A percentile compares a stretch with the other conserved stretches of the same genome.
Evolutionary conservation across 2,888 invertebrate genomes (phyloP).

Genomic region (Aricia artaxerxes): DNA sequence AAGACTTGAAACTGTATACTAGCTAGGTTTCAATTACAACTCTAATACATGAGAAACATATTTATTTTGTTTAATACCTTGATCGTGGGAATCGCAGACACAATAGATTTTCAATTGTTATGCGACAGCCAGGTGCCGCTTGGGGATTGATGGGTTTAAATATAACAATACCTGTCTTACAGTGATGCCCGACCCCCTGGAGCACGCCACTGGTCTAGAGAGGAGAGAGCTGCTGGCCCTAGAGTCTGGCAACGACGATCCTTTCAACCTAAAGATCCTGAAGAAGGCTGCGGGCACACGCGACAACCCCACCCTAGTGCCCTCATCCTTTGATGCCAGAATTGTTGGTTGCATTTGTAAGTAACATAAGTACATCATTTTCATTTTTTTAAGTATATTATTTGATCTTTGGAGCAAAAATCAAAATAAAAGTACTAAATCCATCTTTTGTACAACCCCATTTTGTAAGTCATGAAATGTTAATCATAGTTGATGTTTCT

Average conservation of each 20-base stretch:
- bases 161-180: slow-evolving; percentile 33
- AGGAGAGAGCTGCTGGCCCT: slow-evolving; percentile 93
- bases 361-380: slow-evolving; percentile 47
- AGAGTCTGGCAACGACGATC: slow-evolving; percentile 93
- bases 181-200: slow-evolving; percentile 93
- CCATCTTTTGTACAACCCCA: too few species aligned
- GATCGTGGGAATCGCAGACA: too few species aligned
- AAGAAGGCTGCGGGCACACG: slow-evolving; percentile 92
- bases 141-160: too few species aligned
- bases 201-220: slow-evolving; percentile 96
- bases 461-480: too few species aligned
- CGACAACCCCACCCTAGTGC: slow-evolving; percentile 92
- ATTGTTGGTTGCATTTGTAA: slow-evolving; percentile 96
- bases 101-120: too few species aligned
- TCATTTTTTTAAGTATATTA: too few species aligned
- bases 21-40: neutral
- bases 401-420: too few species aligned
- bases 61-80: neutral
- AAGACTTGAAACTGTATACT: neutral
- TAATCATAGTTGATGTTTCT: too few species aligned
- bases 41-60: neutral
- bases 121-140: too few species aligned
- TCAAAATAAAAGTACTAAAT: too few species aligned
- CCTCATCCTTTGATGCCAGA: slow-evolving; percentile 93
- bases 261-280: slow-evolving; percentile 90